Evolutionary conservation across 2,888 invertebrate genomes (phyloP).

Genomic region (Drosophila prolongata): DNA sequence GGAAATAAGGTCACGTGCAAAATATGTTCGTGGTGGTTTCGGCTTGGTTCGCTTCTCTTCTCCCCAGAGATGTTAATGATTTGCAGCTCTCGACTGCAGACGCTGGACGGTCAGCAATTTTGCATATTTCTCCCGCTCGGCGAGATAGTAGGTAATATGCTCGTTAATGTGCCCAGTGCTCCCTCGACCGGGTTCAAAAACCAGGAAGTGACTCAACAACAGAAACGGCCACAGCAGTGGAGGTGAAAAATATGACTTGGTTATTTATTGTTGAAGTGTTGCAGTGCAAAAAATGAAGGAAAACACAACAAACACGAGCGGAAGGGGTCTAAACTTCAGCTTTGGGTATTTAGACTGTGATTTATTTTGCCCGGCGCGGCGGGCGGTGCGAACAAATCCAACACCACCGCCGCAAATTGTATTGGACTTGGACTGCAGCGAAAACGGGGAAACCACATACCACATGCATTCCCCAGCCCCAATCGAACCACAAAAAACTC

Average conservation of each 20-base stretch:
- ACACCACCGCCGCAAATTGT: conserved; percentile 26
- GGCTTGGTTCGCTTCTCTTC: conserved; percentile 10
- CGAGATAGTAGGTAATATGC: conserved; percentile 78
- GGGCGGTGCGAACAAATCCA: conserved; percentile 60
- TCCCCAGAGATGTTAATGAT: conserved; percentile 75
- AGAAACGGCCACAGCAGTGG: conserved; percentile 52
- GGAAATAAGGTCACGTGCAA: conserved; percentile 80
- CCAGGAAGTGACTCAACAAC: conserved; percentile 79
- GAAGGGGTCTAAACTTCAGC: conserved; percentile 73
- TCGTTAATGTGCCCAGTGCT: conserved; percentile 74
- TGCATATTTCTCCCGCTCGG: conserved; percentile 68
- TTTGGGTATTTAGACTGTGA: conserved; percentile 77
- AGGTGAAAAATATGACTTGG: conserved; percentile 80
- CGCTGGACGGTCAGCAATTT: conserved; percentile 59
- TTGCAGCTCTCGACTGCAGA: conserved; percentile 59
- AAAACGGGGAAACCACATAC: conserved; percentile 29
- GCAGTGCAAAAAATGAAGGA: conserved; percentile 67
- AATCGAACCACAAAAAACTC: conserved; percentile 20
- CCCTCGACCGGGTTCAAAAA: conserved; percentile 68
- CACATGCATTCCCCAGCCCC: conserved; percentile 30
- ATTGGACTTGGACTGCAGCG: conserved; percentile 20
- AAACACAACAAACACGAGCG: conserved; percentile 31
- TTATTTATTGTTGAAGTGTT: conserved; percentile 79
- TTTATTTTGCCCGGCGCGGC: conserved; percentile 71
- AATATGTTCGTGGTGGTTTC: conserved; percentile 73